phyloP scores from a whole-genome alignment of 2,888 invertebrate species.

The Pollenia labialis region DNA sequence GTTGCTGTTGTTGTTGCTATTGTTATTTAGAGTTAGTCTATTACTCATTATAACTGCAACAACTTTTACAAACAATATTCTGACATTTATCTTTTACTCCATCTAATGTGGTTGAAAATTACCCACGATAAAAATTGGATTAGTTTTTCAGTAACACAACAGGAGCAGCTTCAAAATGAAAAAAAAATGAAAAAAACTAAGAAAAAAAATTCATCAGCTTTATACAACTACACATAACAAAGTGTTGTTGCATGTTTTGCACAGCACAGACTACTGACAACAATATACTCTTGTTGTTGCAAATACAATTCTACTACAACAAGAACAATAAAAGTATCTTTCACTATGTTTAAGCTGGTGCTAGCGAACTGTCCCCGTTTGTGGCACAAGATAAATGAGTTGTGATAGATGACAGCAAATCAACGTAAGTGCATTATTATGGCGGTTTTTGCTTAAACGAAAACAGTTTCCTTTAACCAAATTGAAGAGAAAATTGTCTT shows the following conservation, averaged over 20 bases:
- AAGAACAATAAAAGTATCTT: slow-evolving; percentile 51
- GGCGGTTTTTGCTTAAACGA: slow-evolving; percentile 67
- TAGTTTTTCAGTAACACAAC: slow-evolving; percentile 78
- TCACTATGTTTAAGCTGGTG: slow-evolving; percentile 52
- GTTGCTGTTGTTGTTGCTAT: slow-evolving; percentile 20
- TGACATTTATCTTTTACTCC: slow-evolving; percentile 78
- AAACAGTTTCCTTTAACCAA: slow-evolving; percentile 36
- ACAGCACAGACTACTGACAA: slow-evolving; percentile 62
- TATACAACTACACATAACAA: slow-evolving; percentile 57
- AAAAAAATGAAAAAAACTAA: background rate
- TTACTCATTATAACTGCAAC: slow-evolving; percentile 60
- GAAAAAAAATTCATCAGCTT: slow-evolving; percentile 28
- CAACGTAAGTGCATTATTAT: slow-evolving; percentile 83
- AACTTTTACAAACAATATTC: slow-evolving; percentile 67
- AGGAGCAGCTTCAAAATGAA: slow-evolving; percentile 52
- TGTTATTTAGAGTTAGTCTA: slow-evolving; percentile 48
- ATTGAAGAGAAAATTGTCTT: background rate
- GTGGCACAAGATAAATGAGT: slow-evolving; percentile 81
- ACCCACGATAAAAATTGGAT: slow-evolving; percentile 83
- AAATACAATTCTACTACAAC: slow-evolving; percentile 35
- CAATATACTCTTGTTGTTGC: slow-evolving; percentile 16
- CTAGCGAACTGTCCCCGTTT: slow-evolving; percentile 66
- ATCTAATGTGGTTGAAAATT: slow-evolving; percentile 80
- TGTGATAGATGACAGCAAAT: slow-evolving; percentile 83
- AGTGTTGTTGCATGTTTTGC: slow-evolving; percentile 78